Conservation (phyloP, 2,113 vertebrate genomes). For the Spheniscus mendiculus region DNA sequence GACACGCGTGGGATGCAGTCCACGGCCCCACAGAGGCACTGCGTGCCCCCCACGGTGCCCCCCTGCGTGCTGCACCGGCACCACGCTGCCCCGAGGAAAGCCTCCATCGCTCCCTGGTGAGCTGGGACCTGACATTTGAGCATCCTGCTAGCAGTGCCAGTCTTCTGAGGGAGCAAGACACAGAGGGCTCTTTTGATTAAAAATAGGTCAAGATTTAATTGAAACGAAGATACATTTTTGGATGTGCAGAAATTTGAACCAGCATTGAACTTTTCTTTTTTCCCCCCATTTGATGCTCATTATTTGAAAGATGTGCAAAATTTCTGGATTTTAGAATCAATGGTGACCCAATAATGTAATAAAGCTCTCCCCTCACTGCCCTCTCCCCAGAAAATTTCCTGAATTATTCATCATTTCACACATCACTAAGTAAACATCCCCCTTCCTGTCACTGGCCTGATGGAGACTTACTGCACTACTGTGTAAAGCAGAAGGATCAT, state of each 20-base stretch:
- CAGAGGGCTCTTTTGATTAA: constrained; percentile 25
- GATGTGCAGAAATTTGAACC: constrained; percentile 2
- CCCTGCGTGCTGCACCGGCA: not conserved
- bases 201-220: constrained; percentile 53
- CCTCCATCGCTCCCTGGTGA: not conserved
- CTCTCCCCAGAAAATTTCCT: not conserved
- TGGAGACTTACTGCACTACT: not conserved
- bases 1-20: fast-evolving
- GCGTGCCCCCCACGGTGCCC: too few species aligned
- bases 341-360: not conserved
- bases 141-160: not conserved
- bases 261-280: not conserved
- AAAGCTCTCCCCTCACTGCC: not conserved
- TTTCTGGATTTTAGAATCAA: not conserved
- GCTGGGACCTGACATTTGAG: not conserved
- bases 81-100: not conserved
- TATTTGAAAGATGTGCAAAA: not conserved
- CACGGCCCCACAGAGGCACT: fast-evolving
- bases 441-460: not conserved
- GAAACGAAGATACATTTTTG: constrained; percentile 14
- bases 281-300: not conserved
- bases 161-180: constrained; percentile 16
- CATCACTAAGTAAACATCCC: not conserved
- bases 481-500: not conserved
- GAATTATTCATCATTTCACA: constrained; percentile 25